Evolutionary conservation across 2,888 invertebrate genomes (phyloP), one percentile per base, ranked within the genome.

Genomic region (Dryomyza anilis): DNA sequence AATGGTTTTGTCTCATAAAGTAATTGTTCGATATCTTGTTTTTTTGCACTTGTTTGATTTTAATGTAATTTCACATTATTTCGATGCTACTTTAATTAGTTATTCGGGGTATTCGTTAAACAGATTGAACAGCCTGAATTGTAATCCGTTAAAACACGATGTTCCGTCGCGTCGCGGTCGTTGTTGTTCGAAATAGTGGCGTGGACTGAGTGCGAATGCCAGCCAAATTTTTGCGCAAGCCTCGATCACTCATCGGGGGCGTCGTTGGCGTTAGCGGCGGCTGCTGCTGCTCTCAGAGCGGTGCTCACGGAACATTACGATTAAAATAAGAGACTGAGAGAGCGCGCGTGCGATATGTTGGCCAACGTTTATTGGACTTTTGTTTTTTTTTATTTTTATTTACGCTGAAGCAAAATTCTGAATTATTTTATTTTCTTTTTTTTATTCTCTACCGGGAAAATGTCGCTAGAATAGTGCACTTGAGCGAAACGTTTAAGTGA

Each of bases 121-220:
- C n/a, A n/a, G n/a, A n/a, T n/a, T n/a, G n/a, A n/a, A n/a, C n/a
- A n/a, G n/a, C n/a, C n/a, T n/a, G n/a, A n/a, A n/a, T 8, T 25
- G 53, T 12, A 30, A 55, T 55, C 43, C 21, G 39, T 60, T 36
- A 52, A 60, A 21, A 30, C 58, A 16, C 58, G 58, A 58, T 58
- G 21, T 19, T 8, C 70, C 72, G 72, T 69, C 71, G 73, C 72
- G 70, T 67, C 71, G 73, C 73, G 74, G 72, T 72, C 73, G 73
- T 72, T 71, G 65, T 71, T 68, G 69, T 68, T 74, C 75, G 73
- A 72, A 72, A 70, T 69, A 55, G 63, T 70, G 62, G 67, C 66
- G 63, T 69, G 68, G 68, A 75, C 76, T 76, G 68, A 72, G 52
- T 0, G 55, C 10, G 33, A 55, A 14, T 16, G 43, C 12, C 29